Evolutionary conservation across 2,888 invertebrate genomes (phyloP).

Genomic region (Drosophila melanosoma): DNA sequence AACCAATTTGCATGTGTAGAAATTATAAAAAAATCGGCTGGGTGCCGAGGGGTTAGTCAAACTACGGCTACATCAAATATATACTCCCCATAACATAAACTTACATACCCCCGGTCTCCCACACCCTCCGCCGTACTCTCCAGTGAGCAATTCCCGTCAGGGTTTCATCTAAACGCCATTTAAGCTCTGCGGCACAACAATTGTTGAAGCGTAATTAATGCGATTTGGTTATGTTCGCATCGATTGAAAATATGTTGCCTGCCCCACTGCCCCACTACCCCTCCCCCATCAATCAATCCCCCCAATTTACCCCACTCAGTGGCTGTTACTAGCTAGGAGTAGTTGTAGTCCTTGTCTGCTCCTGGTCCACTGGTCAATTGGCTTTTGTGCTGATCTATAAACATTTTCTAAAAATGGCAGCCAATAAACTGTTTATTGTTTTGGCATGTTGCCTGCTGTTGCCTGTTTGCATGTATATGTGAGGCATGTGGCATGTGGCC

Average conservation of each 20-base stretch:
- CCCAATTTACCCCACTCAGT: background rate
- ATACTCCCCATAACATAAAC: background rate
- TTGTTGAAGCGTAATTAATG: conserved; percentile 79
- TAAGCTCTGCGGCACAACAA: conserved; percentile 77
- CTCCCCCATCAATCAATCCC: background rate
- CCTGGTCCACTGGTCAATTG: conserved; percentile 51
- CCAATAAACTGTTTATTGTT: conserved; percentile 42
- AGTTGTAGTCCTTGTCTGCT: conserved; percentile 14
- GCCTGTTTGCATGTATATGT: background rate
- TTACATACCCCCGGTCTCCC: too few relatives aligned
- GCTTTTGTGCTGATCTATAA: conserved; percentile 50
- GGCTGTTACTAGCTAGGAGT: background rate
- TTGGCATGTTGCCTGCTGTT: background rate
- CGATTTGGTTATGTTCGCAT: conserved; percentile 74
- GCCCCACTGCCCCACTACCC: background rate
- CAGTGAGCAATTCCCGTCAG: conserved; percentile 14
- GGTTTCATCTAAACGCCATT: conserved; percentile 45
- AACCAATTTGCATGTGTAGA: background rate
- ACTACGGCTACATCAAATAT: background rate
- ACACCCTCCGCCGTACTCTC: background rate
- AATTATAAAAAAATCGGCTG: background rate
- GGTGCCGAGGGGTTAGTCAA: background rate
- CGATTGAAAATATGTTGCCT: conserved; percentile 56
- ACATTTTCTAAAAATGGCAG: conserved; percentile 45
- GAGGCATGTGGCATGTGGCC: background rate